Evolutionary conservation across 2,797 vertebrate species (phyloP), one percentile per base, ranked within the genome.

Genomic region (Helicolenus hilgendorfi): DNA sequence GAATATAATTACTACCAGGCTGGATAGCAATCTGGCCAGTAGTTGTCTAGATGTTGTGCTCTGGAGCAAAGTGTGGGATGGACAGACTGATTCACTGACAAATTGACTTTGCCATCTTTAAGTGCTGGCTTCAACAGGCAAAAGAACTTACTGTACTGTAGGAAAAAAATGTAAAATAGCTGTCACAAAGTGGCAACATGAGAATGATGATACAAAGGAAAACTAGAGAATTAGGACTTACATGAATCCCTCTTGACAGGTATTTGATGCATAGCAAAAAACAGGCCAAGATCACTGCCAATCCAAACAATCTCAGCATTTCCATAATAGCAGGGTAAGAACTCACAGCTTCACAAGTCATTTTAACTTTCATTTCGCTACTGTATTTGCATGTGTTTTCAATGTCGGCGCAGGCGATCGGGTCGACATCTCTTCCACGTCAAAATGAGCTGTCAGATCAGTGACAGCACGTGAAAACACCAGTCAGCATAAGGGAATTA

Each of bases 401-500:
- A 7, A 3, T 62, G 27, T 11, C 3, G 10, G 13, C 1, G 59
- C 49, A 53, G 35, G 13, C 63, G 13, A 9, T 22, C 15, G 2
- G 24, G 27, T 71, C 49, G 24, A 9, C 36, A 27, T 77, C 74
- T 29, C 29, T 2, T 71, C 58, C 38, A 20, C 1, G 15, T 77
- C 72, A 38, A 4, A 56, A 11, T 56, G 6, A 55, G 53, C 3
- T 22, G 73, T 22, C 1, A 3, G 59, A 45, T 82, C 77, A 63
- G 65, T 38, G 65, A 56, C 59, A 24, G 72, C 68, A 56, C 11
- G 13, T 72, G 41, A 77, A 79, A 76, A 38, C 77, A 82, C 83
- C 71, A 33, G 31, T 49, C 63, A 81, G 83, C 59, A 49, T 60
- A 15, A 53, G 58, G 60, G 76, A 80, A 79, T 88, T 67, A 86